phyloP scores from a whole-genome alignment of 2,113 vertebrate species.

The Deroptyus accipitrinus region DNA sequence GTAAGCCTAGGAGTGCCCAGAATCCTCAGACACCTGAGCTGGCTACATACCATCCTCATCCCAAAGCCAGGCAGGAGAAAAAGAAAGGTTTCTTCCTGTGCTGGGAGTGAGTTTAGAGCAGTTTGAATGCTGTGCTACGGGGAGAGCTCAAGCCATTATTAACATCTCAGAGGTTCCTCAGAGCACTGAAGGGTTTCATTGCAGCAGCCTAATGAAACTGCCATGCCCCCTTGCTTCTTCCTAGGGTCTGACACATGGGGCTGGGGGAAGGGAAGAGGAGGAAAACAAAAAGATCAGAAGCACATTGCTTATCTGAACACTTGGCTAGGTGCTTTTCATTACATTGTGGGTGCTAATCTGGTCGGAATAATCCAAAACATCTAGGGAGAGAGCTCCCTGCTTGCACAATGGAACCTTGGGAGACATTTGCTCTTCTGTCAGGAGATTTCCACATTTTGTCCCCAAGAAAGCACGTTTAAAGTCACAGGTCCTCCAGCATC shows the following conservation, averaged over 20 bases:
- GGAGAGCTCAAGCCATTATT: not conserved
- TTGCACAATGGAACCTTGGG: not conserved
- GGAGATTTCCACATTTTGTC: not conserved
- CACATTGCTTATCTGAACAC: not conserved
- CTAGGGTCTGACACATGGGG: not conserved
- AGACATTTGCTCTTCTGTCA: not conserved
- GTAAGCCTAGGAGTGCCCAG: not conserved
- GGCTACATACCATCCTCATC: not conserved
- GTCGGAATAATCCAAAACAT: not conserved
- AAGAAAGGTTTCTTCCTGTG: not conserved
- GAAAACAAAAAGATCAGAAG: not conserved
- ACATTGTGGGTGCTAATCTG: not conserved
- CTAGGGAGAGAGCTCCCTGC: not conserved
- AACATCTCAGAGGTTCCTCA: not conserved
- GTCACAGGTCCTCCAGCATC: not conserved
- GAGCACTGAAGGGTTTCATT: not conserved
- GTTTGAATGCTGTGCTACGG: not conserved
- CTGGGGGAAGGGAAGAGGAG: not conserved
- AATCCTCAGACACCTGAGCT: rapidly evolving
- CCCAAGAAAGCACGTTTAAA: not conserved
- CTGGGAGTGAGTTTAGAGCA: not conserved
- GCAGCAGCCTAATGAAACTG: not conserved
- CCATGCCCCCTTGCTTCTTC: not conserved
- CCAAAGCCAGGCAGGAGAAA: not conserved
- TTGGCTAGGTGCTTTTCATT: not conserved